Percentiles rank a stretch among this genome's conserved stretches.
Evolutionary conservation across 2,888 invertebrate species (phyloP).

Genomic region (Diachrysia chrysitis): DNA sequence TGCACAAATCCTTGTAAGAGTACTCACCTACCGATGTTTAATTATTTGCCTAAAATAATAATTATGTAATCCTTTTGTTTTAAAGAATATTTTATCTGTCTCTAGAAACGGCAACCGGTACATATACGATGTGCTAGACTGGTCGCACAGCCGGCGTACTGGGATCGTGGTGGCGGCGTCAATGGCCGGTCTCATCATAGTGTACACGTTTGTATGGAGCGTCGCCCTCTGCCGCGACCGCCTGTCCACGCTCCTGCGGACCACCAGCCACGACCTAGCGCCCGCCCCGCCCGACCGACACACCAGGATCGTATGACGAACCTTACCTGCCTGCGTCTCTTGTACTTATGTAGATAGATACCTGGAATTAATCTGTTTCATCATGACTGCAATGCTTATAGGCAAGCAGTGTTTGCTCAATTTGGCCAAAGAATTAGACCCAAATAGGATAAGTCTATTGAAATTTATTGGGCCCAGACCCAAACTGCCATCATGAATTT

Average conservation of each 20-base stretch:
- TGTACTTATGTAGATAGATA: no score
- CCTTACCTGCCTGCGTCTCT: not conserved
- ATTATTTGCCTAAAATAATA: no score
- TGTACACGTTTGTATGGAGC: constrained; percentile 73
- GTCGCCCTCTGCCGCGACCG: constrained; percentile 72
- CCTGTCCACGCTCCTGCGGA: constrained; percentile 67
- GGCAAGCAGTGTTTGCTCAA: not conserved
- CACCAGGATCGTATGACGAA: constrained; percentile 53
- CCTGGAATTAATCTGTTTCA: not conserved
- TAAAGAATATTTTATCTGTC: constrained; percentile 14
- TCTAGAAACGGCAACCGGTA: constrained; percentile 89
- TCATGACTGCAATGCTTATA: not conserved
- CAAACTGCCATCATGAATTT: not conserved
- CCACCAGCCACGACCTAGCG: constrained; percentile 73
- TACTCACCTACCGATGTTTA: no score
- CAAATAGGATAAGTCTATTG: not conserved
- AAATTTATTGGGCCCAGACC: not conserved
- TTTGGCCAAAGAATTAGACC: constrained; percentile 1
- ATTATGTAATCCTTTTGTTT: no score
- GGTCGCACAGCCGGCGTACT: constrained; percentile 91
- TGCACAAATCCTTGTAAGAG: no score
- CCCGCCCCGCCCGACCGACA: constrained; percentile 68
- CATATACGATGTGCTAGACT: constrained; percentile 94
- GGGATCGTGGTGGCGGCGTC: constrained; percentile 78
- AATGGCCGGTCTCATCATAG: constrained; percentile 66